Percentiles rank a stretch among this genome's conserved stretches.
phyloP scores from a whole-genome alignment of 2,888 invertebrate genomes.

The Drosophila quasianomalipes region DNA sequence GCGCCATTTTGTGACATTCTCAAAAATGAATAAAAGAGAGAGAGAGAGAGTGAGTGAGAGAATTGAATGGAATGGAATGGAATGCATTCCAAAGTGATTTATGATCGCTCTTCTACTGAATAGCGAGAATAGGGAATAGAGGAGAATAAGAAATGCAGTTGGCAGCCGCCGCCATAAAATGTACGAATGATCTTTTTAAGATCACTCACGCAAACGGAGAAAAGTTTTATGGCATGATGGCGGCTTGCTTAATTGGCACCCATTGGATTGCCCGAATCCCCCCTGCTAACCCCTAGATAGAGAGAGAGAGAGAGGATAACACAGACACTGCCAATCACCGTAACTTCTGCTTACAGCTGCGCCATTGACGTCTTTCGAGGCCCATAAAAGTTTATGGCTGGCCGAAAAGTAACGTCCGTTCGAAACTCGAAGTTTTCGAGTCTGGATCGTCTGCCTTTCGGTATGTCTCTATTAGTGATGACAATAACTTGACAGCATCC shows the following conservation, averaged over 20 bases:
- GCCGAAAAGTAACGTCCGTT: slow-evolving; percentile 70
- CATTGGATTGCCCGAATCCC: slow-evolving; percentile 58
- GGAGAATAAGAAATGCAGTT: slow-evolving; percentile 50
- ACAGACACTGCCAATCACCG: slow-evolving; percentile 61
- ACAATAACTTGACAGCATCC: slow-evolving; percentile 66
- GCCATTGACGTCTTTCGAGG: slow-evolving; percentile 68
- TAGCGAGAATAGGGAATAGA: slow-evolving; percentile 28
- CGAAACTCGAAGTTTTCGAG: slow-evolving; percentile 62
- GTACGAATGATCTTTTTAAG: slow-evolving; percentile 68
- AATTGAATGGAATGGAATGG: slow-evolving; percentile 25
- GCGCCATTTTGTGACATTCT: slow-evolving; percentile 74
- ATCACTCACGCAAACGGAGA: slow-evolving; percentile 69
- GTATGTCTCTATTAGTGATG: slow-evolving; percentile 77
- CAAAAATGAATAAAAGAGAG: slow-evolving; percentile 62
- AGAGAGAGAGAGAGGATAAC: slow-evolving; percentile 12
- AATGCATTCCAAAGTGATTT: slow-evolving; percentile 67
- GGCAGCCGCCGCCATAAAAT: slow-evolving; percentile 56
- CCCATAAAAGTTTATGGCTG: slow-evolving; percentile 73
- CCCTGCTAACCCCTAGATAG: slow-evolving; percentile 42
- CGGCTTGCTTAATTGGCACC: slow-evolving; percentile 75
- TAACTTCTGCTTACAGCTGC: slow-evolving; percentile 77
- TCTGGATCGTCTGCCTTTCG: slow-evolving; percentile 35
- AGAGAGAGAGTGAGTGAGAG: slow-evolving; percentile 14
- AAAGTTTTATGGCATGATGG: slow-evolving; percentile 69
- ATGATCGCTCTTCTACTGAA: slow-evolving; percentile 63